Evolutionary conservation across 30 jellyfish, hydroid and myxozoan species (phyloP).

Genomic region (Cassiopea andromeda): DNA sequence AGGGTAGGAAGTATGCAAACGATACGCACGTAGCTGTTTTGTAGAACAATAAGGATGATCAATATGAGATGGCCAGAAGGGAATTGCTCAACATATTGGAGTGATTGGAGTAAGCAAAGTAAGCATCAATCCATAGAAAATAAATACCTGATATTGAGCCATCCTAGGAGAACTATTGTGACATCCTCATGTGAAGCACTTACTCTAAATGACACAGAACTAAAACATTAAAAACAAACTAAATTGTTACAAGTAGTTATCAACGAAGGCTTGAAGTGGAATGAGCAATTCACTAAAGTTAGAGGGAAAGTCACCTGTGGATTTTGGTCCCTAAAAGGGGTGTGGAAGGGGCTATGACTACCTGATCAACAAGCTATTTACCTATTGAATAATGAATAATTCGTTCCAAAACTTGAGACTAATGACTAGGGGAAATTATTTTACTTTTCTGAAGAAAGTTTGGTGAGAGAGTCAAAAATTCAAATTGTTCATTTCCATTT

Average conservation of each 20-base stretch:
- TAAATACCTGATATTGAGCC: constrained; percentile 19
- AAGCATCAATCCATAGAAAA: not conserved
- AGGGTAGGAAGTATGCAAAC: constrained; percentile 25
- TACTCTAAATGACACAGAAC: not conserved
- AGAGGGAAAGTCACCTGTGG: not conserved
- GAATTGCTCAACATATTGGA: constrained; percentile 5
- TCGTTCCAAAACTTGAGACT: no score
- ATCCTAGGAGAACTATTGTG: not conserved
- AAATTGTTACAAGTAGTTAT: not conserved
- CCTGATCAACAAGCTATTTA: no score
- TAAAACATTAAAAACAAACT: not conserved
- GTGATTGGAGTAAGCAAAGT: constrained; percentile 14
- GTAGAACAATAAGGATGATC: not conserved
- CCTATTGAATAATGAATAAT: no score
- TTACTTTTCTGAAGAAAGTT: no score
- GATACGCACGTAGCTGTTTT: constrained; percentile 21
- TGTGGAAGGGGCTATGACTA: no score
- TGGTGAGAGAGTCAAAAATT: no score
- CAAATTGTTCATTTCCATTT: no score
- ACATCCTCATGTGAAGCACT: constrained; percentile 6
- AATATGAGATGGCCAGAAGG: not conserved
- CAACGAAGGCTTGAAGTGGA: constrained; percentile 1
- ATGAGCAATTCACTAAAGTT: not conserved
- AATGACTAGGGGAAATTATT: no score
- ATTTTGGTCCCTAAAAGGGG: not conserved